Evolutionary conservation across 2,113 vertebrate genomes (phyloP).

Genomic region (Lutjanus erythropterus): DNA sequence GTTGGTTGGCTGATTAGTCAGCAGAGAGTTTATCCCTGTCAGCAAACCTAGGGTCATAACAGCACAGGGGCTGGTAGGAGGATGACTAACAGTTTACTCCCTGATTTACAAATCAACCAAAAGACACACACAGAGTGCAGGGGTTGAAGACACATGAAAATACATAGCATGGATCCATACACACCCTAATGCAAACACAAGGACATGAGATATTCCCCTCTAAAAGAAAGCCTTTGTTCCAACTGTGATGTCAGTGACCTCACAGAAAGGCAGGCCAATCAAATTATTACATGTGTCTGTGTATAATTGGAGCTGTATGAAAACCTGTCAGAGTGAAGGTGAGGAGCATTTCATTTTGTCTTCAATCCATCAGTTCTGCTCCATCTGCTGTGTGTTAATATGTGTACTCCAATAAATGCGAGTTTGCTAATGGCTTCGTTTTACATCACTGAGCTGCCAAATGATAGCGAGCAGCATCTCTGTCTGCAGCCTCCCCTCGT

Average conservation of each 20-base stretch:
- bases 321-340: background rate
- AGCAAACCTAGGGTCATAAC: slow-evolving; percentile 29
- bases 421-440: slow-evolving; percentile 46
- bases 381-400: slow-evolving; percentile 34
- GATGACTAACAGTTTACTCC: slow-evolving; percentile 27
- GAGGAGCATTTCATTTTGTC: slow-evolving; percentile 23
- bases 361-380: slow-evolving; percentile 37
- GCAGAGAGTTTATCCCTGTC: slow-evolving; percentile 15
- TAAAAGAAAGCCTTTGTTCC: background rate
- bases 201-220: background rate
- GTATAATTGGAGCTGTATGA: slow-evolving; percentile 5
- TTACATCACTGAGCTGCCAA: slow-evolving; percentile 51
- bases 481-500: slow-evolving; percentile 35
- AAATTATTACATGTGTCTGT: slow-evolving; percentile 6
- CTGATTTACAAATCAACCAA: slow-evolving; percentile 12
- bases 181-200: background rate
- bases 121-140: background rate
- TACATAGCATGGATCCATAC: slow-evolving; percentile 6
- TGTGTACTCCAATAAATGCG: slow-evolving; percentile 17
- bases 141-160: background rate
- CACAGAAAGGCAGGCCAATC: background rate
- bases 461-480: slow-evolving; percentile 38
- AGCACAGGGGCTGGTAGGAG: background rate
- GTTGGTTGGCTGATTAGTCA: slow-evolving; percentile 3
- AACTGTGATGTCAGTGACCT: background rate